phyloP scores from a whole-genome alignment of 2,797 vertebrate genomes.

The Sebastes taczanowskii region DNA sequence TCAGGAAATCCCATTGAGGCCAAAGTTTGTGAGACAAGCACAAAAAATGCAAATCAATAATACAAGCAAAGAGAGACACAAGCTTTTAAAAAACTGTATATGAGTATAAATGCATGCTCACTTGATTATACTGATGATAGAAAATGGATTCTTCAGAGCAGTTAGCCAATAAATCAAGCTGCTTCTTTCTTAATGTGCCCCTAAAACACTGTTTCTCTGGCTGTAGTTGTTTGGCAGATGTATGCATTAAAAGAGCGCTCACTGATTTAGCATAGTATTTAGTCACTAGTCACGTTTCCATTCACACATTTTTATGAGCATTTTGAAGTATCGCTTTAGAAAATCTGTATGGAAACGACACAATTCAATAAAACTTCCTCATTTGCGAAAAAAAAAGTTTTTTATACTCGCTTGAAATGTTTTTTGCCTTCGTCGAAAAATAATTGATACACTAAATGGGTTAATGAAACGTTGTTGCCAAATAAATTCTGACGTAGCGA shows the following conservation, averaged over 20 bases:
- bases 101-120: background rate
- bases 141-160: background rate
- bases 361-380: too few relatives aligned
- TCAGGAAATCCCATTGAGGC: conserved; percentile 22
- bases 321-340: too few relatives aligned
- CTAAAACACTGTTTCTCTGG: background rate
- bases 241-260: background rate
- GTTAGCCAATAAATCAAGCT: background rate
- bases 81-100: background rate
- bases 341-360: too few relatives aligned
- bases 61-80: background rate
- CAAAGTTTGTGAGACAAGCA: background rate
- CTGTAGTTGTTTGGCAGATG: background rate
- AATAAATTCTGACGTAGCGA: too few relatives aligned
- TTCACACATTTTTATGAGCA: too few relatives aligned
- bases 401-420: too few relatives aligned
- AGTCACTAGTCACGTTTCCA: background rate
- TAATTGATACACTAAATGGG: too few relatives aligned
- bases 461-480: too few relatives aligned
- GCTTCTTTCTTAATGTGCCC: background rate
- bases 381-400: too few relatives aligned
- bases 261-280: background rate
- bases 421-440: too few relatives aligned
- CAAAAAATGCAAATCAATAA: background rate
- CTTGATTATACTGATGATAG: background rate